Evolutionary conservation across 1,140 invertebrate genomes (phyloP).

Genomic region (Charaxes varanes): DNA sequence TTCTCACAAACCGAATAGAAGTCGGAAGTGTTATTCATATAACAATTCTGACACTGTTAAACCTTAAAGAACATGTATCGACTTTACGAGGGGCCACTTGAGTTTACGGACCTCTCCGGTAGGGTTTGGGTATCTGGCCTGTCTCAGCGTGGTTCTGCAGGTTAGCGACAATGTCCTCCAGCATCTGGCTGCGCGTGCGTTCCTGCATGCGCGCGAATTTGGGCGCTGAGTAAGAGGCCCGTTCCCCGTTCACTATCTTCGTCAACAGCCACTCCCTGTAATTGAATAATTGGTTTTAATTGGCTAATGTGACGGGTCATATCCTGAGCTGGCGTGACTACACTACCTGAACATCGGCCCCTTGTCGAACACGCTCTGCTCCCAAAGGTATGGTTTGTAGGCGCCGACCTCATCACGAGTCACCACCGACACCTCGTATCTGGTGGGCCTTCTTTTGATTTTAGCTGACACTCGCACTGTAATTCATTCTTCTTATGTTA

Average conservation of each 20-base stretch:
- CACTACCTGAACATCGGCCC: conserved; percentile 87
- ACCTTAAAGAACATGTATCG: too few species aligned
- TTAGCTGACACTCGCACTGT: conserved; percentile 87
- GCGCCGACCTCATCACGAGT: conserved; percentile 97
- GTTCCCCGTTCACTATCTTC: conserved; percentile 97
- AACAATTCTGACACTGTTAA: too few species aligned
- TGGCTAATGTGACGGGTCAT: too few species aligned
- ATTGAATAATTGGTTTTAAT: too few species aligned
- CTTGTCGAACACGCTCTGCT: conserved; percentile 95
- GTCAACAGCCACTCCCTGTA: conserved; percentile 96
- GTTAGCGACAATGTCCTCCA: conserved; percentile 95
- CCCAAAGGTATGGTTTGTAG: conserved; percentile 96
- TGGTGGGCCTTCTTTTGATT: conserved; percentile 88
- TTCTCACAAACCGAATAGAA: too few species aligned
- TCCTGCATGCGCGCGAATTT: conserved; percentile 98
- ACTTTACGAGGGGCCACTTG: too few species aligned
- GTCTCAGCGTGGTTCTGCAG: conserved; percentile 95
- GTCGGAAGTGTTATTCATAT: too few species aligned
- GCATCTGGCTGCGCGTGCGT: conserved; percentile 91
- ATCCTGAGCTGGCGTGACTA: too few species aligned
- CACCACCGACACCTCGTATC: conserved; percentile 94
- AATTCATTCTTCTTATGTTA: conserved; percentile 26
- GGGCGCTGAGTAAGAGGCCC: conserved; percentile 96
- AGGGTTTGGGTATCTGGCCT: conserved; percentile 96
- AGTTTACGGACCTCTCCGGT: conserved; percentile 81